Evolutionary conservation across 2,797 vertebrate genomes (phyloP), one percentile per base, ranked within the genome.

Genomic region (Cuniculus paca): DNA sequence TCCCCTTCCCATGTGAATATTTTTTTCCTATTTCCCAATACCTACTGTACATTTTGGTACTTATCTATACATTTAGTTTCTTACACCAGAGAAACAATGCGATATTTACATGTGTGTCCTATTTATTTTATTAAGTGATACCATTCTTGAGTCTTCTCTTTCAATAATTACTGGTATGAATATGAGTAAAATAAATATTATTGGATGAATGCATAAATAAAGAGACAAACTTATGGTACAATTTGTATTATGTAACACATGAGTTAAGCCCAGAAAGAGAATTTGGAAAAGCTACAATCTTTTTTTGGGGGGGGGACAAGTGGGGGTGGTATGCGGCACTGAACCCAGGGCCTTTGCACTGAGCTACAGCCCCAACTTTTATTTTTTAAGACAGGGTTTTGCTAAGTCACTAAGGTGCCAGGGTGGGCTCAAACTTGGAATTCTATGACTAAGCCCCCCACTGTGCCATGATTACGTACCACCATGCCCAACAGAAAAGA

Each of bases 91-190:
- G 61, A 65, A 65, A 34, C 31, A 65, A 17, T 65, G 61, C 17
- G 31, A 6, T 65, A 65, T n/a, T 65, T 65, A 65, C 31, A 65
- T 13, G 28, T 17, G 31, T 65, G 61, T 31, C 61, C 61, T 65
- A 65, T 14, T 34, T 65, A 65, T 65, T 65, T 65, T 31, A 65
- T 65, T 65, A 87, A 92, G 90, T 89, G 52, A 17, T 91, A 77
- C 24, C 34, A 58, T 56, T 94, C 81, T 89, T 92, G 12, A 86
- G 31, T 80, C 61, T 91, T 80, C 48, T 90, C 90, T 94, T 87
- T 86, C 9, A 94, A 63, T 13, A 94, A 82, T 90, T 97, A 93
- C 48, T 84, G 83, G 83, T n/a, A 91, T 2, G 90, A 56, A 90
- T 26, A 16, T 95, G 36, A 96, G 17, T 86, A 94, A 54, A 54